These are phyloP conservation scores for Melanostoma mellinum DNA, from an alignment of 2,888 invertebrate genomes.

Conservation along the genomic window DNA sequence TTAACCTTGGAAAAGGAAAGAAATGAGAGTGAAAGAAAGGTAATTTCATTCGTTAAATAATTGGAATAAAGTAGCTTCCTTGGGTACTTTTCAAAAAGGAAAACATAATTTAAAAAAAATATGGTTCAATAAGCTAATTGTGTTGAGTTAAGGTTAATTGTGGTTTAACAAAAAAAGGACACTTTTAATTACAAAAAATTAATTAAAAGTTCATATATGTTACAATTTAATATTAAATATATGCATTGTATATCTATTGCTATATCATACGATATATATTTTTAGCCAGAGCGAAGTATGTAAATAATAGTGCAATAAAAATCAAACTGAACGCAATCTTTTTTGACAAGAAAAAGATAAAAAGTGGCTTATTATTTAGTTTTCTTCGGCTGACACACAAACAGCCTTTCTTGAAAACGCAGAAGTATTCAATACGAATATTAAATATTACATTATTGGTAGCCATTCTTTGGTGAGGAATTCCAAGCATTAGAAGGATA, in stretches of 20 bases:
- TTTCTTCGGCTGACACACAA: neutral
- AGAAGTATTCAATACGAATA: too few species aligned
- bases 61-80: too few species aligned
- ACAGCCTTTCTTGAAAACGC: too few species aligned
- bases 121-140: too few species aligned
- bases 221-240: slow-evolving; percentile 51
- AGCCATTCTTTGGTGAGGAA: too few species aligned
- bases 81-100: too few species aligned
- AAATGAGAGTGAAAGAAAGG: slow-evolving; percentile 18
- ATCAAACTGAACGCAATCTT: slow-evolving; percentile 47
- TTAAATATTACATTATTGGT: too few species aligned
- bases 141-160: neutral
- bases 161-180: slow-evolving; percentile 1
- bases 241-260: slow-evolving; percentile 41
- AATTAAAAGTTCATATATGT: slow-evolving; percentile 25
- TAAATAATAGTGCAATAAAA: slow-evolving; percentile 72
- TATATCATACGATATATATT: slow-evolving; percentile 45
- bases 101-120: too few species aligned
- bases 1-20: too few species aligned
- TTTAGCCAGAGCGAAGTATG: slow-evolving; percentile 60
- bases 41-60: neutral
- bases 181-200: slow-evolving; percentile 1
- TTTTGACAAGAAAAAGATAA: slow-evolving; percentile 28
- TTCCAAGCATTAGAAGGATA: too few species aligned
- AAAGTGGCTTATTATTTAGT: neutral